Base-by-base conservation (phyloP, 1,140 invertebrate genomes). In the Dendrolimus kikuchii region DNA sequence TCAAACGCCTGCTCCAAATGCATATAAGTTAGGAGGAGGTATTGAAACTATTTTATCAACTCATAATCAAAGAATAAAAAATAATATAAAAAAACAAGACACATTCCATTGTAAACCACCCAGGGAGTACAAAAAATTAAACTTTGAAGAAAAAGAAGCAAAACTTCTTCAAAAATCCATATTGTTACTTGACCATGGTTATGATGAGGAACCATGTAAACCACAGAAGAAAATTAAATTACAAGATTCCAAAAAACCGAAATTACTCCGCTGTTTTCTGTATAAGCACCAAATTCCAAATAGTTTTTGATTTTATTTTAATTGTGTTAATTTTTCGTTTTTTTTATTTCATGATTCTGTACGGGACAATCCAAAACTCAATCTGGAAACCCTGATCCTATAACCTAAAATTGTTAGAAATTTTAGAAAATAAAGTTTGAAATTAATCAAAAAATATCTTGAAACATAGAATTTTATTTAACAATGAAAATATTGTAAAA, bases 21-120 rank as follows among this genome's bases (percentile, higher is more conserved):
- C 64, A 52, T 86, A 82, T 63, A 55, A 60, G 40, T 54, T 77
- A 36, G 40, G 45, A 6, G 59, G 62, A 41, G 80, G 78, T 36
- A 53, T 86, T 46, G 78, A 82, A 70, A 64, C 54, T 7, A 62
- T 83, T 53, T 65, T 85, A 60, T 41, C 42, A 23, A 83, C 74
- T 40, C 59, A 77, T 53, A 81, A 79, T 58, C 45, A 62, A 66
- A 69, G 50, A 55, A 69, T 80, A 57, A 70, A 75, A 70, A 51
- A 68, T 42, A 79, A 85, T 59, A 77, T 83, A 7, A 64, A 68
- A 52, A 76, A 68, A 5, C 60, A 70, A 58, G 59, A 74, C 37
- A 65, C 51, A 64, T 77, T 70, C 55, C 6, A 42, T n/a, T 77
- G 78, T 74, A 38, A 61, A 41, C 59, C 59, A 5, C 67, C 58